A percentile compares a stretch with the other conserved stretches of the same genome.
Conservation (phyloP, 1,140 invertebrate species). For the Antheraea mylitta region DNA sequence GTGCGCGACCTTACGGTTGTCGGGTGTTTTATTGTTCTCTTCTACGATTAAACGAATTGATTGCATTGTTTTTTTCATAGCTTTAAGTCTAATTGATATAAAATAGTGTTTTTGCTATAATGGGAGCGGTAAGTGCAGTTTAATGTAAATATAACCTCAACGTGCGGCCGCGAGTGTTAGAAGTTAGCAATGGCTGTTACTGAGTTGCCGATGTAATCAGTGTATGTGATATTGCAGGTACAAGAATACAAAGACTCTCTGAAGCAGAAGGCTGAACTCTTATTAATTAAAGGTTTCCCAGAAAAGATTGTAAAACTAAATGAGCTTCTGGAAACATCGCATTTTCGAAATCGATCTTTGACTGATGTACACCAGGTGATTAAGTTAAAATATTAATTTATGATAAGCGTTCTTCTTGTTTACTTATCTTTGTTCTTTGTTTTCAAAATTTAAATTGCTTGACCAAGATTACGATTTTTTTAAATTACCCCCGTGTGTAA, state of each 20-base stretch:
- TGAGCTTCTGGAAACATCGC: conserved; percentile 88
- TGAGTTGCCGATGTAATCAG: conserved; percentile 16
- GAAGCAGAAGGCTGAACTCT: conserved; percentile 90
- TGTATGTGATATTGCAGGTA: conserved; percentile 80
- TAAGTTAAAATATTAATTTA: background rate
- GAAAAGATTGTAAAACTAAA: conserved; percentile 94
- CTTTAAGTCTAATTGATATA: background rate
- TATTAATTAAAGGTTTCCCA: conserved; percentile 92
- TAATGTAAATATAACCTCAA: conserved; percentile 52
- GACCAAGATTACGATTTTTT: too few relatives aligned
- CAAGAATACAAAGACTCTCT: conserved; percentile 91
- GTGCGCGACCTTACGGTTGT: conserved; percentile 44
- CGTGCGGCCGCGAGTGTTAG: conserved; percentile 29
- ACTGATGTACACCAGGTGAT: conserved; percentile 84
- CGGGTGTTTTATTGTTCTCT: conserved; percentile 5
- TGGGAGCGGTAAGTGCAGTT: conserved; percentile 25
- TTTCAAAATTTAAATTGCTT: too few relatives aligned
- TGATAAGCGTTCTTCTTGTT: background rate
- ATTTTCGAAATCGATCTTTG: conserved; percentile 88
- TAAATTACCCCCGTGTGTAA: too few relatives aligned
- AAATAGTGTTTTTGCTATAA: conserved; percentile 3
- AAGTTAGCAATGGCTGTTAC: conserved; percentile 24
- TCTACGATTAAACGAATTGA: background rate
- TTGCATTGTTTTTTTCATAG: background rate
- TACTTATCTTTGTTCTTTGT: too few relatives aligned